Percentiles rank a stretch among this genome's conserved stretches.
Conservation (phyloP, 1,140 invertebrate genomes). For the Drosophila gunungcola region DNA sequence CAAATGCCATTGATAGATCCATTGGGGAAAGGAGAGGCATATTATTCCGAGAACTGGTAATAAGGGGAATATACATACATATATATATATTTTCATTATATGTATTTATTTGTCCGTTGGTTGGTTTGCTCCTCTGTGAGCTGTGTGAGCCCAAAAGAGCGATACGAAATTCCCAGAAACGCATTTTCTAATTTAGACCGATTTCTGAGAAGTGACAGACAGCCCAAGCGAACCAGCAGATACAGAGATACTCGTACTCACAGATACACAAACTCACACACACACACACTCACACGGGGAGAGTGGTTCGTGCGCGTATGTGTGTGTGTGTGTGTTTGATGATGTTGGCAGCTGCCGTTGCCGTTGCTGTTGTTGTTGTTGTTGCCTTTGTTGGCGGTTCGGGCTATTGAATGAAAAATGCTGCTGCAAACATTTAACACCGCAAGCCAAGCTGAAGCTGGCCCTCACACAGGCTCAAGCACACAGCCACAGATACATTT, state of each 20-base stretch:
- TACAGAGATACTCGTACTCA: conserved; percentile 38
- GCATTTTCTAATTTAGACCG: conserved; percentile 84
- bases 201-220: conserved; percentile 84
- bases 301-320: conserved; percentile 19
- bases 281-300: conserved; percentile 38
- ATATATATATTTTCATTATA: conserved; percentile 38
- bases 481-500: conserved; percentile 8
- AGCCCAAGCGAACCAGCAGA: conserved; percentile 52
- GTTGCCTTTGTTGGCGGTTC: conserved; percentile 22
- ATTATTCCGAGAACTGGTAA: conserved; percentile 13
- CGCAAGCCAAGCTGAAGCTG: conserved; percentile 74
- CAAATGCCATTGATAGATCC: conserved; percentile 45
- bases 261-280: conserved; percentile 30
- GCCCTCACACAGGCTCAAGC: conserved; percentile 50
- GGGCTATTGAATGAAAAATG: conserved; percentile 76
- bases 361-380: conserved; percentile 37
- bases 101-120: conserved; percentile 37
- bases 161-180: conserved; percentile 84
- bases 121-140: background rate
- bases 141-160: conserved; percentile 75
- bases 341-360: conserved; percentile 70
- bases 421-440: conserved; percentile 80
- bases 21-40: conserved; percentile 15
- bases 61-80: conserved; percentile 20
- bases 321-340: conserved; percentile 53